These are phyloP conservation scores for Telenomus remus DNA, from an alignment of 1,140 invertebrate species.

Conservation along the genomic window DNA sequence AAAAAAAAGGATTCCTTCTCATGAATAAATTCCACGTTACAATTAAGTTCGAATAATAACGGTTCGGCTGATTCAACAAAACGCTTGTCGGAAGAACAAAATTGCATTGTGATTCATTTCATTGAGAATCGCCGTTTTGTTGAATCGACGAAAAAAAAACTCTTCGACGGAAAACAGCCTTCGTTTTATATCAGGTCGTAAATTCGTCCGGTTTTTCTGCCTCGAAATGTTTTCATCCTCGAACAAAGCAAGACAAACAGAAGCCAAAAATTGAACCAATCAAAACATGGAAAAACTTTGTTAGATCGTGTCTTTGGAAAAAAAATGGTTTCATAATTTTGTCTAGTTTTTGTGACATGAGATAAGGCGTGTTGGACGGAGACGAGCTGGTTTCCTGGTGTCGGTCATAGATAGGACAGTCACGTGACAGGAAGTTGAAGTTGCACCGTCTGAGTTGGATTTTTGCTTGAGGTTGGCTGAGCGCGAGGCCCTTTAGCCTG, in stretches of 20 bases:
- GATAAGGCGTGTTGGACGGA: no score
- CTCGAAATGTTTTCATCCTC: background rate
- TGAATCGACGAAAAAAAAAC: slow-evolving; percentile 15
- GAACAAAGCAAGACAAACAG: no score
- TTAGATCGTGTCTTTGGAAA: no score
- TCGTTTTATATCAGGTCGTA: background rate
- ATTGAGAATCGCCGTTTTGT: slow-evolving; percentile 29
- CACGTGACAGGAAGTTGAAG: slow-evolving; percentile 45
- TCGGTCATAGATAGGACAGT: slow-evolving; percentile 26
- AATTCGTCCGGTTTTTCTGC: background rate
- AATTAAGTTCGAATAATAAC: slow-evolving; percentile 13
- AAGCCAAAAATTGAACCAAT: no score
- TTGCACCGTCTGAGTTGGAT: slow-evolving; percentile 33
- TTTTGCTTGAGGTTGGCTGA: slow-evolving; percentile 10
- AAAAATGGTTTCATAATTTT: no score
- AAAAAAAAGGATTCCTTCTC: background rate
- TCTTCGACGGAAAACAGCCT: background rate
- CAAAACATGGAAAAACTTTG: no score
- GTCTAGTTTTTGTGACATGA: no score
- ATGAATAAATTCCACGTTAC: slow-evolving; percentile 1
- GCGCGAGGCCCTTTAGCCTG: slow-evolving; percentile 13
- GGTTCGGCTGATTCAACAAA: slow-evolving; percentile 17
- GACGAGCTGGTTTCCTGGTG: slow-evolving; percentile 1
- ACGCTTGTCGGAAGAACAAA: slow-evolving; percentile 25
- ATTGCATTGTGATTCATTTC: slow-evolving; percentile 39